These are phyloP conservation scores for Clamator glandarius DNA, from an alignment of 2,797 vertebrate species.

Conservation along the genomic window DNA sequence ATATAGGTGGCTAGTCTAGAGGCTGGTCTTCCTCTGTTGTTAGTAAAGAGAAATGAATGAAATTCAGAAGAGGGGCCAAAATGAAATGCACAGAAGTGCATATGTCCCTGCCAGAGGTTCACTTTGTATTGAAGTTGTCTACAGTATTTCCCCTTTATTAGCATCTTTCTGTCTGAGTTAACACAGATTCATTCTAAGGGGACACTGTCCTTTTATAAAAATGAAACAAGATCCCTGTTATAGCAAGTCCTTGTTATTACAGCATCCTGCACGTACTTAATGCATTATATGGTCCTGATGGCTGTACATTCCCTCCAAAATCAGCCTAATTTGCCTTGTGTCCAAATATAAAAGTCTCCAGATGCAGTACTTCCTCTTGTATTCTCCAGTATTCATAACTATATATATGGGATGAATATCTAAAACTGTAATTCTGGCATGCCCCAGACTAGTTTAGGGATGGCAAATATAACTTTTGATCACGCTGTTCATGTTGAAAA, in stretches of 20 bases:
- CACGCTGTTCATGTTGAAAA: not conserved
- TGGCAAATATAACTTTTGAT: constrained; percentile 40
- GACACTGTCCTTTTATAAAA: not conserved
- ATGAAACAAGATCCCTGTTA: not conserved
- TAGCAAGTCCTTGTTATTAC: not conserved
- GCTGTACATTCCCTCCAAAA: not conserved
- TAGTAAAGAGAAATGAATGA: not conserved
- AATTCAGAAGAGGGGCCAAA: not conserved
- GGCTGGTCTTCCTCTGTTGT: not conserved
- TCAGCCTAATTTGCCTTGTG: not conserved
- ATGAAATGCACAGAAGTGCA: not conserved
- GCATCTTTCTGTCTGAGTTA: not conserved
- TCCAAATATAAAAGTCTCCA: not conserved
- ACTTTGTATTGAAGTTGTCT: not conserved
- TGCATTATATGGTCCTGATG: not conserved
- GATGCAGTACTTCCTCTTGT: not conserved
- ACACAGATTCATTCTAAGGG: not conserved
- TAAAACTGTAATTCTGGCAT: not conserved
- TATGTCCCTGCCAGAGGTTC: not conserved
- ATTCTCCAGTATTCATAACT: not conserved
- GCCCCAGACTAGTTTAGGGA: not conserved
- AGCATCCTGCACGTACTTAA: not conserved
- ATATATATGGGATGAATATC: not conserved
- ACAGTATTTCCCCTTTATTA: not conserved
- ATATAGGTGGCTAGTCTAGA: not conserved